A percentile compares a stretch with the other conserved stretches of the same genome.
Conservation (phyloP, 2,113 vertebrate genomes). For the Rhea americana region DNA sequence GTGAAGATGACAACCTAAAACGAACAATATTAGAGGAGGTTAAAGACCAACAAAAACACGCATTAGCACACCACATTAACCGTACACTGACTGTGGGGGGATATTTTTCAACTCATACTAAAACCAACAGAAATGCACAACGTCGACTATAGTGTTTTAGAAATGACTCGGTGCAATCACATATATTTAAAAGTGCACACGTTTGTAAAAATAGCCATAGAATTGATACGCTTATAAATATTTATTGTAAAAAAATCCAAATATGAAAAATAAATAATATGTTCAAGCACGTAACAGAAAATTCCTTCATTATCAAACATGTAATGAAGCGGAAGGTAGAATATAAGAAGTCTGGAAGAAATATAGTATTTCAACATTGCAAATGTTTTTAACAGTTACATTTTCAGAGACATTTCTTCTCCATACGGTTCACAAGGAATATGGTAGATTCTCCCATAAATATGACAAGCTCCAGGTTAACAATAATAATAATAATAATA, state of each 20-base stretch:
- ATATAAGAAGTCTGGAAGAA: constrained; percentile 40
- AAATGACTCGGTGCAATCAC: constrained; percentile 21
- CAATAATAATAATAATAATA: background rate
- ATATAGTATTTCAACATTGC: background rate
- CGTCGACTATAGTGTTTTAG: constrained; percentile 32
- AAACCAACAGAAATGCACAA: constrained; percentile 9
- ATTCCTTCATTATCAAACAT: constrained; percentile 53
- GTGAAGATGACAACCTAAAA: constrained; percentile 55
- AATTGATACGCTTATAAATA: constrained; percentile 69
- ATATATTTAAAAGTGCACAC: constrained; percentile 40
- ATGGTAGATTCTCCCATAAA: constrained; percentile 68
- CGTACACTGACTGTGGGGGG: background rate
- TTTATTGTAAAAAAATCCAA: constrained; percentile 69
- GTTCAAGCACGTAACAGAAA: constrained; percentile 49
- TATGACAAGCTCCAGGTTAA: constrained; percentile 62
- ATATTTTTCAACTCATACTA: background rate
- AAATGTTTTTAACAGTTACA: constrained; percentile 39
- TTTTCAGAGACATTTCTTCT: constrained; percentile 59
- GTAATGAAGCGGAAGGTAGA: constrained; percentile 43
- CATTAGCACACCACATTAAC: background rate
- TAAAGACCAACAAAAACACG: background rate
- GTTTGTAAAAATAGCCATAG: constrained; percentile 37
- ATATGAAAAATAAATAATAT: constrained; percentile 66
- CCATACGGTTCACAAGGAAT: constrained; percentile 62
- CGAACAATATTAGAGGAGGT: constrained; percentile 28